Conservation (phyloP, 1,140 invertebrate species). For the Zaprionus lachaisei region DNA sequence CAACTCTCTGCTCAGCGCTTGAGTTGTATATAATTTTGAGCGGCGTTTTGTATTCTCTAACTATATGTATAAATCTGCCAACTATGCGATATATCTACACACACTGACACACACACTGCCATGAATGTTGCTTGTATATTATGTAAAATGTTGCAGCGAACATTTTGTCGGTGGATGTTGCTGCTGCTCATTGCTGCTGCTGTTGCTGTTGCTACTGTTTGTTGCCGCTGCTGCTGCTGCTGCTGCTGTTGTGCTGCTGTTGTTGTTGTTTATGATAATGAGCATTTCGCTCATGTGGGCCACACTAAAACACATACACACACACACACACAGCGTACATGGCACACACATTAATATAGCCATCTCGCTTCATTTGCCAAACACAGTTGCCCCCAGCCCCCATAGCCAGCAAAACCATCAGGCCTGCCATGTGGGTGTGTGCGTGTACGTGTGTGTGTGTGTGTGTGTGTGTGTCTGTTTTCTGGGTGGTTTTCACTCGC, state of each 20-base stretch:
- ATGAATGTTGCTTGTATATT: constrained; percentile 62
- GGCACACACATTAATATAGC: constrained; percentile 64
- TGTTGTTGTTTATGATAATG: constrained; percentile 82
- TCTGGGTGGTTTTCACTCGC: constrained; percentile 48
- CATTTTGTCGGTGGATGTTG: constrained; percentile 55
- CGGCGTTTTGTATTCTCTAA: constrained; percentile 59
- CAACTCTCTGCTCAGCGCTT: constrained; percentile 33
- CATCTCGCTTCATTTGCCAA: constrained; percentile 70
- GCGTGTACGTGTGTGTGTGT: background rate
- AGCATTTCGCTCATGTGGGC: constrained; percentile 77
- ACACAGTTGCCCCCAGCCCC: constrained; percentile 28
- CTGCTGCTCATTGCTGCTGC: constrained; percentile 17
- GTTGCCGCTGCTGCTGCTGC: constrained; percentile 19
- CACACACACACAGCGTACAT: constrained; percentile 28
- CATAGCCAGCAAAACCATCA: background rate
- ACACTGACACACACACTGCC: background rate
- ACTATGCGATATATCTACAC: constrained; percentile 44
- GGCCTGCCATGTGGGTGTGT: constrained; percentile 17
- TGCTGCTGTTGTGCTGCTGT: constrained; percentile 34
- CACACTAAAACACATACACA: constrained; percentile 36
- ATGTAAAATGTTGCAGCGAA: constrained; percentile 79
- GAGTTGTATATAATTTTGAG: constrained; percentile 64
- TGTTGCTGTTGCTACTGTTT: constrained; percentile 34
- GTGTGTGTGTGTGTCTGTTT: background rate
- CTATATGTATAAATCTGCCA: constrained; percentile 65